Base-by-base conservation (phyloP, 2,888 invertebrate genomes). In the Frankliniella fusca region DNA sequence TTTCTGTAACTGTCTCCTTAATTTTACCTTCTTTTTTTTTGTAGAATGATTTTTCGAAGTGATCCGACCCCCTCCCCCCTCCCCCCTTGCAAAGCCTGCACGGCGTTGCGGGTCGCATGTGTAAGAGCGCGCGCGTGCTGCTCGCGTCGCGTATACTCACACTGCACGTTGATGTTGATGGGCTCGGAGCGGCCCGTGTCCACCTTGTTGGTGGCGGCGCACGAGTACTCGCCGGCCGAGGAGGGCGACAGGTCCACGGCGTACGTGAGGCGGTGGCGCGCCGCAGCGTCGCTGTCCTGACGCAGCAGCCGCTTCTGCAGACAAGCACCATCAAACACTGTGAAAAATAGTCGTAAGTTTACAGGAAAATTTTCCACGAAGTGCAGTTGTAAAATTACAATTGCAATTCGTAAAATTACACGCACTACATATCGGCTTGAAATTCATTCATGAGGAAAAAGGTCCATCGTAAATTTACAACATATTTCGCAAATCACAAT, bases 131-230 rank as follows among this genome's bases (percentile, higher is more conserved):
- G 12, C 50, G 50, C 12, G 50, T 50, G 50, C 9, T 81, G 92
- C 90, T 81, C 95, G 90, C 82, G 93, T 92, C 83, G 94, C 93
- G 85, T 81, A 20, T 84, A 93, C 95, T 94, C 90, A 95, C 96
- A 94, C 88, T 95, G 92, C 85, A 96, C 92, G 87, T 91, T 92
- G 81, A 96, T 89, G 82, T 91, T 91, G 83, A 94, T 89, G 10
- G 94, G 92, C 82, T 93, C 92, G 87, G 95, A 96, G 85, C 93
- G 90, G 5, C 94, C 93, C 87, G 94, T 94, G 80, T 96, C 96
- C 87, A 95, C 94, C 1, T 92, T 89, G 87, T 96, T 96, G 83
- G 91, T 90, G 8, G 95, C 96, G 82, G 94, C 91, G 87, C 96
- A 96, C 49, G 94, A 91, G 88, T 96, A 97, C 82, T 93, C 92